Evolutionary conservation across 1,140 invertebrate genomes (phyloP), one percentile per base, ranked within the genome.

Genomic region (Polyergus mexicanus): DNA sequence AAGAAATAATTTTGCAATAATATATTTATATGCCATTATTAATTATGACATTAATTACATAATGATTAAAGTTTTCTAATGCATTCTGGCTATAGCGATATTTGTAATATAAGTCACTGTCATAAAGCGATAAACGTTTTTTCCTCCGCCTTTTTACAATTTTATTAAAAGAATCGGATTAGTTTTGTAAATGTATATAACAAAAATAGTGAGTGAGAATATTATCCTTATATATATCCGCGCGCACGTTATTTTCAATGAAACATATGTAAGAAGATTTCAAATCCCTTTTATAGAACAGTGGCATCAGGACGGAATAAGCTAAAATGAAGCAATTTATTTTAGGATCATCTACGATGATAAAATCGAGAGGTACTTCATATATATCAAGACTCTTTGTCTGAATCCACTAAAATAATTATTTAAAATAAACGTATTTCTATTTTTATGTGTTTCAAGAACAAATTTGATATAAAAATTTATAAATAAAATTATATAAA

Each of bases 191-290:
- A 28, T 28, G 35, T 28, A 47, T 47, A 47, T 16, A 81, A 51
- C 19, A 54, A 54, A 54, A 81, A 69, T 71, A 22, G 47, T 4
- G 38, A 41, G 38, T 16, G 54, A 32, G 47, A 51, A 19, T 32
- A 4, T 32, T 63, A 22, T 47, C 63, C 47, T 51, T 32, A 32
- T 74, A 58, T 38, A 77, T 28, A 68, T 68, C 22, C n/a, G 62
- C 13, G 10, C 13, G 2, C 44, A 47, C 4, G 4, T 0, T 3
- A 32, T 68, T 19, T 4, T 65, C 32, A 66, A 66, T 58, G n/a
- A 81, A 69, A 72, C 38, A 44, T 81, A 81, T 81, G 66, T 32
- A 58, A 38, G 35, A n/a, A 72, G 66, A 41, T 81, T 41, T 71
- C 22, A 6, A n/a, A 41, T 13, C 60, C 8, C 11, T 11, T 51